Conservation (phyloP, 64 coral and sea anemone genomes). For the Catalaphyllia jardinei region DNA sequence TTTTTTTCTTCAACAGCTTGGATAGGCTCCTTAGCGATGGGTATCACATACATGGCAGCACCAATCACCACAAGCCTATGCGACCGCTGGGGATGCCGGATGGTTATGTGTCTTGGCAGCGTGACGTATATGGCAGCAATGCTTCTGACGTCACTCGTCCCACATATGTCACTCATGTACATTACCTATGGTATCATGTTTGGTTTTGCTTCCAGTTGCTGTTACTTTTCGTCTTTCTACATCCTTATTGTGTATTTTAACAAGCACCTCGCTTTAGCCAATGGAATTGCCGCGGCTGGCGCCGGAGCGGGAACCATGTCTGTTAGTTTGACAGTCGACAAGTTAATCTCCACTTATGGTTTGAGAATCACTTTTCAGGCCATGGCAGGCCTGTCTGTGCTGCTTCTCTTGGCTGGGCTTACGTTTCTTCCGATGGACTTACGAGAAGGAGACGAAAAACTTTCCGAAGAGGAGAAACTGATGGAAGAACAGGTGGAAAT, state of each 20-base stretch:
- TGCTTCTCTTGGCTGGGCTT: constrained; percentile 46
- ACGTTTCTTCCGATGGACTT: constrained; percentile 34
- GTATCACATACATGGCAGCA: constrained; percentile 66
- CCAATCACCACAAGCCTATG: constrained; percentile 71
- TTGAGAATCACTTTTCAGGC: constrained; percentile 46
- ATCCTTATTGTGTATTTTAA: constrained; percentile 82
- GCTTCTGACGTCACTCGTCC: constrained; percentile 70
- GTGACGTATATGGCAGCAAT: constrained; percentile 39
- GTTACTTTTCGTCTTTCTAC: constrained; percentile 80
- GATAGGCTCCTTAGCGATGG: constrained; percentile 83
- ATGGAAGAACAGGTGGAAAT: constrained; percentile 12
- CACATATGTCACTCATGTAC: constrained; percentile 68
- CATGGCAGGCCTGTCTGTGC: constrained; percentile 40
- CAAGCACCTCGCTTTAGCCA: constrained; percentile 79
- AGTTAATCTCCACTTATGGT: constrained; percentile 57
- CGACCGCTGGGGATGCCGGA: constrained; percentile 71
- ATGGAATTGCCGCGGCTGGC: constrained; percentile 73
- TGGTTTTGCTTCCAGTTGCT: constrained; percentile 76
- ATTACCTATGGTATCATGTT: constrained; percentile 72
- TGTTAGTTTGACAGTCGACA: constrained; percentile 53
- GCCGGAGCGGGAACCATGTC: constrained; percentile 68
- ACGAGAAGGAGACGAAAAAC: constrained; percentile 4
- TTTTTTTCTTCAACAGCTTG: constrained; percentile 66
- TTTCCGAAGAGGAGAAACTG: not conserved
- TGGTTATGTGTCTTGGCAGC: constrained; percentile 72